Percentiles rank a stretch among this genome's conserved stretches.
These are phyloP conservation scores for Echinops telfairi DNA, from an alignment of 2,113 vertebrate genomes.

Conservation along the genomic window DNA sequence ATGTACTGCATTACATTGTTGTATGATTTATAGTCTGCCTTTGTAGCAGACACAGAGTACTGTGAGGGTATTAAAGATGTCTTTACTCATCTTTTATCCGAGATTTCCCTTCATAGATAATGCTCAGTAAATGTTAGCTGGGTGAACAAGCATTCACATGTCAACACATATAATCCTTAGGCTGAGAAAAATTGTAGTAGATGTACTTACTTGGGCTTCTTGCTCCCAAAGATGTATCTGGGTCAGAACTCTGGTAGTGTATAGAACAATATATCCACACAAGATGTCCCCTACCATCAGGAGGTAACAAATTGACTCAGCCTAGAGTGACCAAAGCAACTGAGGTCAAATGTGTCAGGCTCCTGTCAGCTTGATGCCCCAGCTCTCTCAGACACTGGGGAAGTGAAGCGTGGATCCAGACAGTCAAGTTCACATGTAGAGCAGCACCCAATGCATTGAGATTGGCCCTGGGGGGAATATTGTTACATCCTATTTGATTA, in stretches of 20 bases:
- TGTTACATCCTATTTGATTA: slow-evolving; percentile 7
- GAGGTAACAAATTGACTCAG: background rate
- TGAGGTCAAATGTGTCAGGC: background rate
- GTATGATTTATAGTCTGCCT: slow-evolving; percentile 42
- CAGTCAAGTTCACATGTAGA: background rate
- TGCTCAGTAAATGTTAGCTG: slow-evolving; percentile 13
- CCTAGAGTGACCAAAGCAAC: slow-evolving; percentile 17
- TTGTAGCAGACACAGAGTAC: background rate
- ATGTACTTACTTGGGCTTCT: too few species aligned
- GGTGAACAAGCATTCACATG: background rate
- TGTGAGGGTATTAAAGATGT: slow-evolving; percentile 46
- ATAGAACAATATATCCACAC: background rate
- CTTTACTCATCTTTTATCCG: slow-evolving; percentile 54
- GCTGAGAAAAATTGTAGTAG: slow-evolving; percentile 26
- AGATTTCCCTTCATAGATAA: slow-evolving; percentile 3
- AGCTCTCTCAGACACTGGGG: background rate
- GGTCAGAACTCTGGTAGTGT: slow-evolving; percentile 42
- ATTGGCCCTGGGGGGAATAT: background rate
- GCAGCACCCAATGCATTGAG: background rate
- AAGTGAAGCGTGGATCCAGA: slow-evolving; percentile 2
- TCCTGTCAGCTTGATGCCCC: background rate
- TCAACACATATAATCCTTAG: slow-evolving; percentile 49
- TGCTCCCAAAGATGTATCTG: slow-evolving; percentile 34
- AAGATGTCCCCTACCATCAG: slow-evolving; percentile 75
- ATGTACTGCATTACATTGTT: background rate